Base-by-base conservation (phyloP, 1,140 invertebrate genomes). In the Neomicropteryx cornuta region DNA sequence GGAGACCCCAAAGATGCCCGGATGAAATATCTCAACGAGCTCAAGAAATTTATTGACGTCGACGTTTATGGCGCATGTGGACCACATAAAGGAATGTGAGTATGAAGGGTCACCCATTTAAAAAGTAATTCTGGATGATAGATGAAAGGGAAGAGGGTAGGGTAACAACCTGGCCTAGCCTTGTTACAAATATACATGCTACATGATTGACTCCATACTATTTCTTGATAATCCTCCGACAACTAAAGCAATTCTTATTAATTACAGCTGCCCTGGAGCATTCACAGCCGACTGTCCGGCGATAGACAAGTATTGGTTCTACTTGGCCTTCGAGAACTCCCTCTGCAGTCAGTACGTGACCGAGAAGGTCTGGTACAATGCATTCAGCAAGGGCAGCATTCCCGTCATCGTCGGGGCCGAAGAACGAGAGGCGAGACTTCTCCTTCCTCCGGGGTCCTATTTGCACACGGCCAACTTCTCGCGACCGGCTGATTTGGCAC, bases 401-500 rank as follows among this genome's bases (percentile, higher is more conserved):
- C 83, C 84, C 0, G 62, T 87, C 20, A 74, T 85, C 14, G 72
- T 81, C 62, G 83, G 83, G 2, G 60, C 73, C 1, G 39, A 56
- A 21, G 52, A 41, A 24, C 46, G 47, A 4, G 69, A 71, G 52
- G 79, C 71, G 55, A 53, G 55, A 17, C 58, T 45, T 44, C 43
- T 71, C 8, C 65, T 83, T 11, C 83, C 83, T 0, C 68, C 73
- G 0, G 49, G 62, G 39, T 83, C 81, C 0, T 85, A 72, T 56
- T 68, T 92, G 18, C 81, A 88, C 50, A 68, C 84, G 1, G 73
- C 79, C 14, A 77, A 89, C 52, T 89, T 83, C 46, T 59, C 70
- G 4, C 66, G 60, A 21, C 71, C 77, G 0, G 47, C 66, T 43
- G 59, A 72, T 13, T 55, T 91, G 21, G 83, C 79, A 0, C n/a